These are phyloP conservation scores for Zaprionus lineosus DNA, from an alignment of 2,888 invertebrate species.

Conservation along the genomic window DNA sequence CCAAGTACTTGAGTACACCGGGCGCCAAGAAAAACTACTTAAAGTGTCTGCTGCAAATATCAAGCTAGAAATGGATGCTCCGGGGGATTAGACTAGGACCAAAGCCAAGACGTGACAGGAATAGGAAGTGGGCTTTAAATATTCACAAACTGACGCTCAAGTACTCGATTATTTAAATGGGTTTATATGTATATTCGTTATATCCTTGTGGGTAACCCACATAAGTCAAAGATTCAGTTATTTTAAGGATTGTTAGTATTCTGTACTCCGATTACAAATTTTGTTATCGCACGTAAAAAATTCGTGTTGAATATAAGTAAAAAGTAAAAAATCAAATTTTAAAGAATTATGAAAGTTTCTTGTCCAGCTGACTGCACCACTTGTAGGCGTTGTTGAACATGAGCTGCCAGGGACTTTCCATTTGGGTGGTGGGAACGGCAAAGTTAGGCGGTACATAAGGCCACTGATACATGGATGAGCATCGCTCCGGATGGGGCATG, in stretches of 20 bases:
- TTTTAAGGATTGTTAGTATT: no score
- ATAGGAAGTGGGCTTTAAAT: no score
- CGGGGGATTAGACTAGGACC: no score
- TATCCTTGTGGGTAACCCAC: no score
- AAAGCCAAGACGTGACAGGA: no score
- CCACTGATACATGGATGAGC: conserved; percentile 95
- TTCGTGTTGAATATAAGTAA: neutral
- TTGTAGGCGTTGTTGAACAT: conserved; percentile 95
- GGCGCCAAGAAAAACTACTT: conserved; percentile 84
- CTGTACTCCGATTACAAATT: no score
- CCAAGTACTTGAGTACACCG: conserved; percentile 84
- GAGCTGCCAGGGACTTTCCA: conserved; percentile 93
- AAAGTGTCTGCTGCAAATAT: conserved; percentile 80
- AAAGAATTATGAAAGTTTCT: neutral
- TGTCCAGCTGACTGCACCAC: conserved; percentile 84
- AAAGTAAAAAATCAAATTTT: neutral
- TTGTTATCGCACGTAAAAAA: neutral
- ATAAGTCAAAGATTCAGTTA: no score
- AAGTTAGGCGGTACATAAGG: conserved; percentile 86
- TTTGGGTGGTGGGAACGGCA: conserved; percentile 75
- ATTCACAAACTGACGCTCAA: no score
- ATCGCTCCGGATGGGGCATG: conserved; percentile 99
- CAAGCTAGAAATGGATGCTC: conserved; percentile 20
- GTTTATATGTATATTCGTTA: no score
- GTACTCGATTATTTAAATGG: no score